Percentiles rank a stretch among this genome's conserved stretches.
Conservation (phyloP, 1,140 invertebrate genomes). For the Wasmannia auropunctata region DNA sequence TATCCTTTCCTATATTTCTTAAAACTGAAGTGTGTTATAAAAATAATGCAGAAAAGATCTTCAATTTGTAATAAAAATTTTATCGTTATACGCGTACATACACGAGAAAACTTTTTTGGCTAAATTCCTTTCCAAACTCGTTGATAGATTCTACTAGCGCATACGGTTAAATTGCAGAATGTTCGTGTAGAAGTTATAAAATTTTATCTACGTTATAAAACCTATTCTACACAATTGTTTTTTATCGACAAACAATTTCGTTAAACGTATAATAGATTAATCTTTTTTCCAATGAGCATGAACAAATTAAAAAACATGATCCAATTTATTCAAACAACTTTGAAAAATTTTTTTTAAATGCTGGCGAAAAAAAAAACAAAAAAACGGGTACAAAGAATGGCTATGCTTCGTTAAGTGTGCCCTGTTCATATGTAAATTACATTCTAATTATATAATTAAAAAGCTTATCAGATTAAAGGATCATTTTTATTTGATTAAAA, state of each 20-base stretch:
- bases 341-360: not conserved
- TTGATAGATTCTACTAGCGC: not conserved
- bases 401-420: not conserved
- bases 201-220: slow-evolving; percentile 13
- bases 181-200: not conserved
- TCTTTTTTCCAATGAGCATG: not conserved
- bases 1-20: not conserved
- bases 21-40: not conserved
- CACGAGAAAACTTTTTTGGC: not conserved
- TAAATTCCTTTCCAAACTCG: not conserved
- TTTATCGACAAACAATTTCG: slow-evolving; percentile 28
- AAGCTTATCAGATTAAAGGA: not conserved
- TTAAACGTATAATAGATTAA: slow-evolving; percentile 41
- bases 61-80: not conserved
- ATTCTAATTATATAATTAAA: not conserved
- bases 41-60: not conserved
- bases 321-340: slow-evolving; percentile 16
- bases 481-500: not conserved
- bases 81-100: not conserved
- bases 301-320: slow-evolving; percentile 15
- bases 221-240: not conserved
- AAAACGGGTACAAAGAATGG: not conserved
- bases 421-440: not conserved
- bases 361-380: not conserved
- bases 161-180: not conserved